Evolutionary conservation across 1,140 invertebrate genomes (phyloP), one percentile per base, ranked within the genome.

Genomic region (Pogonus chalceus): DNA sequence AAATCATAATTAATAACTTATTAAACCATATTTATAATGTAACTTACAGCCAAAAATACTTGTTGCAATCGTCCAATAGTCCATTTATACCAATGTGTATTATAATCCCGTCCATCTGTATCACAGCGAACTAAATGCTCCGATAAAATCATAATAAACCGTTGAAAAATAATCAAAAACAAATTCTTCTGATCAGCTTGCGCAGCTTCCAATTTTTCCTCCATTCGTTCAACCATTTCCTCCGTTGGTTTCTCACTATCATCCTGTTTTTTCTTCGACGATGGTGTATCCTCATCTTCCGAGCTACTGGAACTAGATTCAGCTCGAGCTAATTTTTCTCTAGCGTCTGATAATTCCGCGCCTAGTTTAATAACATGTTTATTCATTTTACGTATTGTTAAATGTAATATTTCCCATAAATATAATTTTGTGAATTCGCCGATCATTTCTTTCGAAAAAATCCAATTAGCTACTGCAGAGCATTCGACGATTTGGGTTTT

Each of bases 401-500:
- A 73, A 72, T 98, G 93, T 12, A 98, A 74, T 52, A 98, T 92
- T 75, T 98, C 95, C 95, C 95, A 98, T n/a, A 97, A 80, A 67
- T 93, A 96, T 61, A 88, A 81, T 83, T 92, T 93, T 0, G 92
- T 96, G 69, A 98, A 97, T 69, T 96, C 91, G 7, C 79, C 70
- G 20, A 79, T 80, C 92, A 98, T 98, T 68, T 97, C 92, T 73
- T 92, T 90, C 2, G 92, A 96, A 74, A 99, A 99, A 52, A 99
- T 86, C 96, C 96, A 99, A 62, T 95, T 97, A 22, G 94, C 94
- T 10, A 99, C 93, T 9, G 94, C 88, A 55, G 92, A 90, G 66
- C 93, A 96, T 65, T 98, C 92, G 14, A 99, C 86, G 43, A 99
- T 90, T 69, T 97, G 90, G 31, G 93, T 96, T 74, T 98, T 97